Evolutionary conservation across 2,797 vertebrate species (phyloP).

Genomic region (Fundulus diaphanus): DNA sequence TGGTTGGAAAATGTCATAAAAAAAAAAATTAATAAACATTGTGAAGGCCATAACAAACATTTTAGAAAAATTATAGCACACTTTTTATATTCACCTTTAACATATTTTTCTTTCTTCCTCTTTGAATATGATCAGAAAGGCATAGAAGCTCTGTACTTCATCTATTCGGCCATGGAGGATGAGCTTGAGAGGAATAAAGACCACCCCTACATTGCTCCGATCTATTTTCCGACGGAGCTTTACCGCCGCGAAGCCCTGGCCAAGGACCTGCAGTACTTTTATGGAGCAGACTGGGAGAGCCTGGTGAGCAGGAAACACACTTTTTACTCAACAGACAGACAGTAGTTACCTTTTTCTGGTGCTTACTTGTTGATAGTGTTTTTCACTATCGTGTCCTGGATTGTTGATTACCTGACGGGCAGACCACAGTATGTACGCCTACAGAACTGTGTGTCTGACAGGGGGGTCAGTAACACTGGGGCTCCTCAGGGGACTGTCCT

Average conservation of each 20-base stretch:
- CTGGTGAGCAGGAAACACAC: constrained; percentile 50
- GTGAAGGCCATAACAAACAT: too few species aligned
- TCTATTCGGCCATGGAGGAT: constrained; percentile 87
- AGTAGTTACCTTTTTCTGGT: neutral
- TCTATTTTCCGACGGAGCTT: constrained; percentile 88
- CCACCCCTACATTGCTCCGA: constrained; percentile 81
- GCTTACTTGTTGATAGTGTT: neutral
- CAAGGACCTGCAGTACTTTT: constrained; percentile 85
- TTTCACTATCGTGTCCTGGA: too few species aligned
- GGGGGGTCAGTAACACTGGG: too few species aligned
- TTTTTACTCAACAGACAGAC: neutral
- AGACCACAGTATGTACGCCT: too few species aligned
- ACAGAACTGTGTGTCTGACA: too few species aligned
- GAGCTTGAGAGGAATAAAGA: constrained; percentile 86
- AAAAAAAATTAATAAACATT: too few species aligned
- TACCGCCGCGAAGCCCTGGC: constrained; percentile 81
- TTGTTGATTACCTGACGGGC: too few species aligned
- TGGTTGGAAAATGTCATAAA: too few species aligned
- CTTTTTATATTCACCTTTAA: neutral
- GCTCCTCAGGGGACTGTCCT: too few species aligned
- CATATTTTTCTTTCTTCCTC: neutral
- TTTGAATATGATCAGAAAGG: constrained; percentile 74
- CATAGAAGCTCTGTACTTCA: constrained; percentile 85
- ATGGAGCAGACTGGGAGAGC: constrained; percentile 83
- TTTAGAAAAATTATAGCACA: neutral